Conservation (phyloP, 2,888 invertebrate genomes). For the Acholoe squamosa region DNA sequence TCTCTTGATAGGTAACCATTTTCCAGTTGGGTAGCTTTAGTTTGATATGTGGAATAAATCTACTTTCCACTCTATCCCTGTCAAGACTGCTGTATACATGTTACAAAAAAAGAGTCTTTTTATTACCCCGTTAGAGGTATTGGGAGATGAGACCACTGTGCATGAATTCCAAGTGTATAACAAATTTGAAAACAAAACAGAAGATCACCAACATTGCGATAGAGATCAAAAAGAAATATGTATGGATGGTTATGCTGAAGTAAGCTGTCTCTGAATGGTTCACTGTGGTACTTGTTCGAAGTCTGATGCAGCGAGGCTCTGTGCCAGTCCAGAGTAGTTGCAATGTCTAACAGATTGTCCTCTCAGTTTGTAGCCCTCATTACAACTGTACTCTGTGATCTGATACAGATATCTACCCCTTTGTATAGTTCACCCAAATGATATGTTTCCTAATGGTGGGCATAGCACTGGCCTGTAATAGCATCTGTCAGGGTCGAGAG, state of each 20-base stretch:
- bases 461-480: neutral
- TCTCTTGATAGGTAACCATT: neutral
- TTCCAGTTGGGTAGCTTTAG: neutral
- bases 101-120: neutral
- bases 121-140: neutral
- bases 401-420: neutral
- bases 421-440: neutral
- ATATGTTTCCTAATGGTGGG: neutral
- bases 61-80: neutral
- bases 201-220: neutral
- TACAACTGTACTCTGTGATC: neutral
- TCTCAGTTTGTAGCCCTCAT: neutral
- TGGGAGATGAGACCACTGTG: neutral
- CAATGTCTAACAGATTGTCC: neutral
- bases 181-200: neutral
- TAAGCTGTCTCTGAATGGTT: neutral
- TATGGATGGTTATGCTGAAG: neutral
- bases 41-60: neutral
- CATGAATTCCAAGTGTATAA: neutral
- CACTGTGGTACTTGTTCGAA: neutral
- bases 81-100: neutral
- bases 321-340: neutral
- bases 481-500: neutral
- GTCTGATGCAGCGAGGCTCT: neutral
- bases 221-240: neutral